Evolutionary conservation across 2,888 invertebrate species (phyloP).

Genomic region (Harpagoxenus sublaevis): DNA sequence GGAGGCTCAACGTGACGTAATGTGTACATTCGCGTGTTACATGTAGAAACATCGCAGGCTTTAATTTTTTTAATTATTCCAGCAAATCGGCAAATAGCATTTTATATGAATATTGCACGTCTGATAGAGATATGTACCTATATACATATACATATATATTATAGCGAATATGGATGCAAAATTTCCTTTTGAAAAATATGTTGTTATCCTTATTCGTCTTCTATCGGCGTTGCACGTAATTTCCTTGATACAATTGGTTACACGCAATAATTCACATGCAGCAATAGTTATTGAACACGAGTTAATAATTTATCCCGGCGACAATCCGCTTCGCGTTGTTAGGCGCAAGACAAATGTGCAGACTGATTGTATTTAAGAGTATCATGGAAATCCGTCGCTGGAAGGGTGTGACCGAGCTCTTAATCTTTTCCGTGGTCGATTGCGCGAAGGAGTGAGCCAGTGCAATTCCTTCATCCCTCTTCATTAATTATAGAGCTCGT

Average conservation of each 20-base stretch:
- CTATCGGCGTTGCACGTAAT: background rate
- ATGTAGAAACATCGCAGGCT: background rate
- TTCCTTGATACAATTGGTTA: background rate
- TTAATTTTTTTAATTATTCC: background rate
- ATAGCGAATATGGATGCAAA: background rate
- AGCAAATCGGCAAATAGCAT: background rate
- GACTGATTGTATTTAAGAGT: constrained; percentile 28
- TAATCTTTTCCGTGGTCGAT: constrained; percentile 32
- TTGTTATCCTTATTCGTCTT: background rate
- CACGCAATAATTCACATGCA: background rate
- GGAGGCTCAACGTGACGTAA: background rate
- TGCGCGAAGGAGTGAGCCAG: constrained; percentile 6
- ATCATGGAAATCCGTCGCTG: constrained; percentile 14
- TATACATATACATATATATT: background rate
- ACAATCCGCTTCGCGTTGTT: constrained; percentile 2
- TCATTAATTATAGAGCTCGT: constrained; percentile 68
- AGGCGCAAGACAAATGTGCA: constrained; percentile 21
- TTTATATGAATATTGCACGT: background rate
- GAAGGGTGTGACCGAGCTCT: constrained; percentile 11
- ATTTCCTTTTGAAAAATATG: background rate
- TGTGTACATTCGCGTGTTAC: too few species aligned
- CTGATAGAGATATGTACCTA: background rate
- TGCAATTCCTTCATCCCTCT: constrained; percentile 63
- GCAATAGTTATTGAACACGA: background rate
- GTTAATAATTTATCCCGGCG: constrained; percentile 16